Percentiles rank a stretch among this genome's conserved stretches.
phyloP scores from a whole-genome alignment of 1,140 invertebrate species.

The Cotesia chilonis region DNA sequence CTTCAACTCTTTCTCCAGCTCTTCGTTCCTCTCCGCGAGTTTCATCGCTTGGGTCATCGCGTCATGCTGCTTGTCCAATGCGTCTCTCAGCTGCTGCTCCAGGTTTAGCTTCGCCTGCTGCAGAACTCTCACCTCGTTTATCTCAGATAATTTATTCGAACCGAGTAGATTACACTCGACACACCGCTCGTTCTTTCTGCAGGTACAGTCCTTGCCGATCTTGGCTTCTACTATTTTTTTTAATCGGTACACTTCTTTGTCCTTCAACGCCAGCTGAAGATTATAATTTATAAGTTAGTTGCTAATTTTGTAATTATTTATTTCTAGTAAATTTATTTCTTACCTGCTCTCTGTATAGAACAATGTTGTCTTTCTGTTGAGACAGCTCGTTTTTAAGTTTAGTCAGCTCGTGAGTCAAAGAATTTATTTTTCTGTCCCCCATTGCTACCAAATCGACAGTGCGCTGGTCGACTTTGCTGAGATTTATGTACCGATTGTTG shows the following conservation, averaged over 20 bases:
- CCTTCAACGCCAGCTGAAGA: conserved; percentile 55
- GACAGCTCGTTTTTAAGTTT: conserved; percentile 64
- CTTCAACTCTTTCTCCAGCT: conserved; percentile 72
- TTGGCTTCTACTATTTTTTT: conserved; percentile 71
- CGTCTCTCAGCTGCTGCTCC: conserved; percentile 70
- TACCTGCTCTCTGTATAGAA: conserved; percentile 63
- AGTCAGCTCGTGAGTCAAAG: conserved; percentile 63
- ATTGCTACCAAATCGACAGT: conserved; percentile 58
- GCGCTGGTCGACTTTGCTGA: conserved; percentile 52
- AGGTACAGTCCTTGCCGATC: conserved; percentile 71
- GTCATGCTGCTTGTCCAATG: conserved; percentile 75
- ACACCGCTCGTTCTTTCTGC: conserved; percentile 60
- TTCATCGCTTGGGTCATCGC: conserved; percentile 75
- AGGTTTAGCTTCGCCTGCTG: conserved; percentile 67
- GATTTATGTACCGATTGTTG: conserved; percentile 43
- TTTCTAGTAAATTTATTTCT: background rate
- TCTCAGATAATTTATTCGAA: conserved; percentile 44
- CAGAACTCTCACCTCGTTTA: conserved; percentile 66
- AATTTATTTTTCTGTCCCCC: conserved; percentile 64
- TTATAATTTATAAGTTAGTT: conserved; percentile 31
- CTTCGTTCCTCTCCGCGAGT: conserved; percentile 74
- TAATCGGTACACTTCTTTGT: conserved; percentile 73
- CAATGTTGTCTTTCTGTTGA: conserved; percentile 58
- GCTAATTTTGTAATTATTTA: background rate
- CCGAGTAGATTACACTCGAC: conserved; percentile 17